Evolutionary conservation across 2,888 invertebrate species (phyloP).

Genomic region (Chalcis sispes): DNA sequence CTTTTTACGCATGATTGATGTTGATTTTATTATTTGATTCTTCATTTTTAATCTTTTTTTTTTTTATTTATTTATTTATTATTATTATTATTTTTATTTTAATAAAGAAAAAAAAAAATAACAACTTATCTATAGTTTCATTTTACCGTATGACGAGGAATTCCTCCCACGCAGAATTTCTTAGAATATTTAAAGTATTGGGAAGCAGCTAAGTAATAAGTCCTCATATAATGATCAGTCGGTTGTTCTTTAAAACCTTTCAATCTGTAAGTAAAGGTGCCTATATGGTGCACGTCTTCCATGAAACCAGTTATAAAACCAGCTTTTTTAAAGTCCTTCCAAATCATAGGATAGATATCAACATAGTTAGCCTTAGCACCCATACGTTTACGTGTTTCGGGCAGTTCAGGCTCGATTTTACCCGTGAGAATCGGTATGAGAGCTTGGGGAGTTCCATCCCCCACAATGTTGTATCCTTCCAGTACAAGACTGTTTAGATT

Average conservation of each 20-base stretch:
- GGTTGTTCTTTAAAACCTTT: slow-evolving; percentile 90
- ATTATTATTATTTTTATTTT: too few species aligned
- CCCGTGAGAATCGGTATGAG: slow-evolving; percentile 92
- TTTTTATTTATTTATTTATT: too few species aligned
- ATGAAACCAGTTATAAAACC: slow-evolving; percentile 88
- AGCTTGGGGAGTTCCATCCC: slow-evolving; percentile 92
- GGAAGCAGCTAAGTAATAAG: slow-evolving; percentile 85
- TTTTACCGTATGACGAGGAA: slow-evolving; percentile 85
- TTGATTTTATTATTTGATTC: too few species aligned
- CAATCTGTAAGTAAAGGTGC: slow-evolving; percentile 93
- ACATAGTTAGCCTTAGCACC: slow-evolving; percentile 80
- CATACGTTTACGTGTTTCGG: slow-evolving; percentile 87
- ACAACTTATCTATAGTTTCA: too few species aligned
- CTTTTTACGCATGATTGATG: not conserved
- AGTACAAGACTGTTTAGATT: slow-evolving; percentile 81
- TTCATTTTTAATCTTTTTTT: too few species aligned
- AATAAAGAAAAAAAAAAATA: slow-evolving; percentile 8
- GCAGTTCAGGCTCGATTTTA: slow-evolving; percentile 89
- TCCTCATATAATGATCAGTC: slow-evolving; percentile 92
- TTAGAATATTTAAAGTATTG: slow-evolving; percentile 79
- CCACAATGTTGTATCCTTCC: slow-evolving; percentile 89
- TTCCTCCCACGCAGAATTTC: slow-evolving; percentile 83
- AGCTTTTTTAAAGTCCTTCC: slow-evolving; percentile 85
- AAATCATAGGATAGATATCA: slow-evolving; percentile 90
- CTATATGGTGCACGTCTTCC: slow-evolving; percentile 90